Evolutionary conservation across 2,113 vertebrate species (phyloP).

Genomic region (Pogona vitticeps): DNA sequence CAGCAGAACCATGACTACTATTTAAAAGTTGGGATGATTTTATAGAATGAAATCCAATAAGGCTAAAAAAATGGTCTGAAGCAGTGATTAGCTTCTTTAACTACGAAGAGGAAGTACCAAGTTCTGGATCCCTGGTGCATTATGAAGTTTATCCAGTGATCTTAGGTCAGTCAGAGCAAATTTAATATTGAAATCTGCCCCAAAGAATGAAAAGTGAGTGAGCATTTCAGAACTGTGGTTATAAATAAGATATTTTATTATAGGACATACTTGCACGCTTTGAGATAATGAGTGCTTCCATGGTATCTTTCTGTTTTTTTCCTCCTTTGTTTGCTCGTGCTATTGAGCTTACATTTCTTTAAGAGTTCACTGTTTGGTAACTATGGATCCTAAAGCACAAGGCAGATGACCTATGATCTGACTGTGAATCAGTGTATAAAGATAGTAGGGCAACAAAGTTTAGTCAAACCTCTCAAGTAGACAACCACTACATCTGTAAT

Average conservation of each 20-base stretch:
- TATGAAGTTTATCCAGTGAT: too few relatives aligned
- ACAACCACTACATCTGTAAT: not conserved
- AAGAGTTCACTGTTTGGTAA: not conserved
- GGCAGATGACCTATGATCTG: not conserved
- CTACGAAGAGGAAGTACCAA: too few relatives aligned
- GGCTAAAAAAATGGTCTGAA: too few relatives aligned
- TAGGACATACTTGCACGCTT: not conserved
- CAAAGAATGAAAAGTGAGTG: not conserved
- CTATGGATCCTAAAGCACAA: too few relatives aligned
- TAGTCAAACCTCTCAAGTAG: not conserved
- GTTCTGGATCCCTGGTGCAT: not conserved
- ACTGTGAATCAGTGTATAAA: not conserved
- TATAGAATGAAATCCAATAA: not conserved
- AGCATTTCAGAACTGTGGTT: not conserved
- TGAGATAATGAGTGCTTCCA: not conserved
- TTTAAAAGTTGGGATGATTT: not conserved
- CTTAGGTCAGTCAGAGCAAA: too few relatives aligned
- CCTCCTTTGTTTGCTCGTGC: not conserved
- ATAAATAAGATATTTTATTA: not conserved
- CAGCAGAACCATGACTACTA: not conserved
- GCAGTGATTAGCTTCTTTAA: too few relatives aligned
- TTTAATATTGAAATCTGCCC: not conserved
- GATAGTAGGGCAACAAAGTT: not conserved
- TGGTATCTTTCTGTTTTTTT: not conserved
- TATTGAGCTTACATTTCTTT: not conserved